Base-by-base conservation (phyloP, 35 echinoderm and acorn worm genomes). In the Apostichopus californicus region DNA sequence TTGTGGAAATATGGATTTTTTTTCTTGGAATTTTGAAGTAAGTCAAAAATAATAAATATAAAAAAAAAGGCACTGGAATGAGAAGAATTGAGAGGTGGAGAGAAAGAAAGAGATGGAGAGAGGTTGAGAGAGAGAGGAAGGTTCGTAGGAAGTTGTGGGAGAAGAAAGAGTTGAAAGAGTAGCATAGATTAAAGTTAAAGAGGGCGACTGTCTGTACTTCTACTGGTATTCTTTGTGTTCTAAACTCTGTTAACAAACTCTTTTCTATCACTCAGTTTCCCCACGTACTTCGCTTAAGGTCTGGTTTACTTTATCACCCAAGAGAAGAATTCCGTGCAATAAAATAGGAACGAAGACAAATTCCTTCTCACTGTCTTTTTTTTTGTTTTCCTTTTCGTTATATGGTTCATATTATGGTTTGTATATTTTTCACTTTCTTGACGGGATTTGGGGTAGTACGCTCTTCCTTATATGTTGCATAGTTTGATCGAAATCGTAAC, bases 261-360 rank as follows among this genome's bases (percentile, higher is more conserved):
- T 85, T 60, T 46, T 46, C 34, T 46, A 46, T 54, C 81, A 58
- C 81, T 85, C 21, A 9, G 57, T n/a, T 85, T 85, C 81, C 81
- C 58, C 57, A 85, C 54, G 81, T 85, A 55, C 81, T 85, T 85
- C 34, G 34, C 34, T 83, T 55, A 20, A 58, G n/a, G n/a, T 18
- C 9, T 85, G 81, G 58, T 85, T 85, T 61, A 58, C 81, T 24
- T 58, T 57, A 22, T 85, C 17, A 58, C 57, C 81, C 81, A 85
- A 85, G 81, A 55, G 81, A 85, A 85, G 55, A 85, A 85, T 58
- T 85, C 81, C 81, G 81, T 85, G 81, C 81, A 85, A 85, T 85
- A 85, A 85, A 84, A 85, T 58, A 85, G 57, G 56, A 56, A 85
- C 17, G 55, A 20, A 85, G 55, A 85, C 81, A 85, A 85, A 85